A percentile compares a stretch with the other conserved stretches of the same genome.
phyloP scores from a whole-genome alignment of 2,113 vertebrate species.

The Sphyrna mokarran region DNA sequence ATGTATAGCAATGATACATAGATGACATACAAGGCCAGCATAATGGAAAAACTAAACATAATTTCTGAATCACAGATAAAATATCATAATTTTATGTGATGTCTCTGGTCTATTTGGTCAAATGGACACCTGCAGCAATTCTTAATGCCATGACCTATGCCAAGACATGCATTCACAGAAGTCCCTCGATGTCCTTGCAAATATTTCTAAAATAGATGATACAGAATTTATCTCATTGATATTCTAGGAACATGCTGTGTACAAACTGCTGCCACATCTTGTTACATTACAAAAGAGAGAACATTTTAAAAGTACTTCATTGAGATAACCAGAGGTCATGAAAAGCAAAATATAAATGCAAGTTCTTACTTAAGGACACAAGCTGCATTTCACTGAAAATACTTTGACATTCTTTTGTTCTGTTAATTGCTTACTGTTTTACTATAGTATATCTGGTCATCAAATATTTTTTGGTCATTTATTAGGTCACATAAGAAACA shows the following conservation, averaged over 20 bases:
- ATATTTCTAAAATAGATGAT: background rate
- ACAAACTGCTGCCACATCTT: background rate
- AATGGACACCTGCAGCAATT: background rate
- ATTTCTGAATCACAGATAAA: background rate
- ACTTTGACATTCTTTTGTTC: background rate
- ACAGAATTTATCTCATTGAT: background rate
- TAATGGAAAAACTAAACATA: background rate
- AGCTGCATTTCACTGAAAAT: background rate
- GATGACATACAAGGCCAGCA: background rate
- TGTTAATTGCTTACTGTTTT: background rate
- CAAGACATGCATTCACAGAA: background rate
- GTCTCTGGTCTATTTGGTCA: background rate
- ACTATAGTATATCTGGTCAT: background rate
- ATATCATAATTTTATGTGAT: too few relatives aligned
- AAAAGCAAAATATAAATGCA: background rate
- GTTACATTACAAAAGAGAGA: background rate
- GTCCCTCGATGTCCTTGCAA: background rate
- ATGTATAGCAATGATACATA: background rate
- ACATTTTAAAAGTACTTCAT: background rate
- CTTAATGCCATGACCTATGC: background rate
- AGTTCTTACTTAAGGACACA: background rate
- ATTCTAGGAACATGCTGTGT: background rate
- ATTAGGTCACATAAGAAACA: background rate
- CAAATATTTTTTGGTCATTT: background rate
- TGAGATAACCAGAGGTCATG: background rate